These are phyloP conservation scores for Solea solea DNA, from an alignment of 2,113 vertebrate species.

Conservation along the genomic window DNA sequence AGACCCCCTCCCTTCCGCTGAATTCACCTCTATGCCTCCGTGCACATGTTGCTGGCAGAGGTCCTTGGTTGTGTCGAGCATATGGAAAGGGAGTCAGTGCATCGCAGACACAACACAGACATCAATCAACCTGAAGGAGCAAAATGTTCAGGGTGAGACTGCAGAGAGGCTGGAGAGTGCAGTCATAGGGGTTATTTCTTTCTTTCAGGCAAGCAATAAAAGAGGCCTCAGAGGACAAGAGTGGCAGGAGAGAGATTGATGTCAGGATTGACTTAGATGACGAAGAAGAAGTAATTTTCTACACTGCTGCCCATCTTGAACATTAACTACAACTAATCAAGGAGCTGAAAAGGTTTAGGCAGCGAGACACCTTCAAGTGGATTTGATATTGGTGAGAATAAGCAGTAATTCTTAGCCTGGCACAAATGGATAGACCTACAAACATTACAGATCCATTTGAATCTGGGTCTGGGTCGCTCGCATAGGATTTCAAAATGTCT, in stretches of 20 bases:
- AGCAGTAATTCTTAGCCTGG: too few relatives aligned
- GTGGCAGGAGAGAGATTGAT: not conserved
- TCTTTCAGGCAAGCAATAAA: conserved; percentile 6
- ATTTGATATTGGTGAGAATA: too few relatives aligned
- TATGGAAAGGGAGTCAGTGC: conserved; percentile 53
- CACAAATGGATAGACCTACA: too few relatives aligned
- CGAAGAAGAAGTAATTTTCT: not conserved
- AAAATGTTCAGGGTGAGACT: conserved; percentile 26
- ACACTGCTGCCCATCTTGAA: not conserved
- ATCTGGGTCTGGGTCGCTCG: too few relatives aligned
- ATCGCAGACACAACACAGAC: conserved; percentile 65
- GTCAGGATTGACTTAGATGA: not conserved
- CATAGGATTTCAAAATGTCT: too few relatives aligned
- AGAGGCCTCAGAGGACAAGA: conserved; percentile 9
- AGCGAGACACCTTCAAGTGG: too few relatives aligned
- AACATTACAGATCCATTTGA: too few relatives aligned
- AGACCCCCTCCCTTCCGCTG: not conserved
- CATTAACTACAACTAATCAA: not conserved
- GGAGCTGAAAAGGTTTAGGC: not conserved
- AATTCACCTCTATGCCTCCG: conserved; percentile 12
- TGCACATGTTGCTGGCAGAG: conserved; percentile 9
- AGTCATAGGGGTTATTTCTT: conserved; percentile 12
- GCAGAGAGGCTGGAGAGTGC: conserved; percentile 1
- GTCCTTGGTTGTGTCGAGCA: conserved; percentile 24
- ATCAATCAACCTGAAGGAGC: conserved; percentile 58